Evolutionary conservation across 2,888 invertebrate species (phyloP).

Genomic region (Chesias legatella): DNA sequence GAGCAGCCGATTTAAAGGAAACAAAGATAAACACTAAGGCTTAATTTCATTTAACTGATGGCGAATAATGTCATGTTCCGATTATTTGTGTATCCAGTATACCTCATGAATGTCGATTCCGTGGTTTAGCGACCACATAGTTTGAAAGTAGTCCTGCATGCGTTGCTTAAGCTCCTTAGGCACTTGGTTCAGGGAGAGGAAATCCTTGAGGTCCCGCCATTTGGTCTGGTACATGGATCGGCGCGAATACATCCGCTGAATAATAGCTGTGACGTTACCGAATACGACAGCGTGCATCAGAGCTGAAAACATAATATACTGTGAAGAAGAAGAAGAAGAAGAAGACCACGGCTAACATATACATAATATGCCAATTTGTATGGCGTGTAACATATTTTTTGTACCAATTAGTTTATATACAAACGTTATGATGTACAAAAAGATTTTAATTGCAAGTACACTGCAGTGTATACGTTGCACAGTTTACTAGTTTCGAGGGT

Average conservation of each 20-base stretch:
- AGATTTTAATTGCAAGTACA: too few relatives aligned
- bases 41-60: not conserved
- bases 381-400: too few relatives aligned
- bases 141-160: constrained; percentile 98
- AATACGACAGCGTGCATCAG: constrained; percentile 99
- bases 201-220: constrained; percentile 97
- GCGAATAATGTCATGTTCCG: not conserved
- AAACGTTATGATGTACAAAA: too few relatives aligned
- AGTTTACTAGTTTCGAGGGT: too few relatives aligned
- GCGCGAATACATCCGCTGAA: constrained; percentile 97
- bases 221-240: constrained; percentile 96
- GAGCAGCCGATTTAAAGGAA: constrained; percentile 20
- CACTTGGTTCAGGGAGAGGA: constrained; percentile 95
- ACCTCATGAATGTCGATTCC: constrained; percentile 98
- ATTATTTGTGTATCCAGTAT: constrained; percentile 19
- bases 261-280: constrained; percentile 98
- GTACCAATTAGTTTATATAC: too few relatives aligned
- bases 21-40: constrained; percentile 15
- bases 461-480: too few relatives aligned
- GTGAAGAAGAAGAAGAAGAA: too few relatives aligned
- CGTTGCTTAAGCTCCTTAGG: constrained; percentile 96
- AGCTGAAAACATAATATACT: constrained; percentile 78
- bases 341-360: too few relatives aligned
- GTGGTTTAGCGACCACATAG: constrained; percentile 98
- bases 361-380: too few relatives aligned